Conservation (phyloP, 2,888 invertebrate genomes). For the Diaprepes abbreviatus region DNA sequence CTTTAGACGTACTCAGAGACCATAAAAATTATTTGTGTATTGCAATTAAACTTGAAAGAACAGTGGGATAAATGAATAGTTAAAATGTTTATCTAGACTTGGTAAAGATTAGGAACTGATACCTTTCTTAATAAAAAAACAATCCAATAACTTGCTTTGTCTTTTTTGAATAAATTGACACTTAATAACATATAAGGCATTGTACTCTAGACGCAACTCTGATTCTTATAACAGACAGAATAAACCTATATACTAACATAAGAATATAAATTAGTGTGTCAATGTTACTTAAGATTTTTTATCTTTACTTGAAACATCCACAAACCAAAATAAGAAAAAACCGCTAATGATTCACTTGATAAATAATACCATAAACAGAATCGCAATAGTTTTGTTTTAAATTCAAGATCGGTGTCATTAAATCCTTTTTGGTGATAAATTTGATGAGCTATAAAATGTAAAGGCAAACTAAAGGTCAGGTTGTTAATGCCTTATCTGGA, state of each 20-base stretch:
- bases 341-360: slow-evolving; percentile 4
- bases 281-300: slow-evolving; percentile 16
- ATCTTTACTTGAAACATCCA: slow-evolving; percentile 8
- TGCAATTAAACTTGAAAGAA: too few species aligned
- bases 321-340: slow-evolving; percentile 18
- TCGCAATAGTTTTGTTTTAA: slow-evolving; percentile 10
- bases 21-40: too few species aligned
- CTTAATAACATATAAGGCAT: too few species aligned
- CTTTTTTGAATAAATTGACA: too few species aligned
- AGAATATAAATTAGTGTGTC: slow-evolving; percentile 15
- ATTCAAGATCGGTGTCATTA: slow-evolving; percentile 28
- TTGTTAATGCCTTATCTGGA: slow-evolving; percentile 28
- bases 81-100: too few species aligned
- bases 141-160: too few species aligned
- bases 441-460: slow-evolving; percentile 34
- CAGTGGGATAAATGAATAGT: too few species aligned
- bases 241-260: not conserved
- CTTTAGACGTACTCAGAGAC: too few species aligned
- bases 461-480: slow-evolving; percentile 28
- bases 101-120: too few species aligned
- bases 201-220: too few species aligned
- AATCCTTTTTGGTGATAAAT: slow-evolving; percentile 33
- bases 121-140: too few species aligned
- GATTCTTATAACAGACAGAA: too few species aligned
- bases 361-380: slow-evolving; percentile 21